Percentiles rank a stretch among this genome's conserved stretches.
These are phyloP conservation scores for Dolichopus griseipennis DNA, from an alignment of 2,888 invertebrate genomes.

Conservation along the genomic window DNA sequence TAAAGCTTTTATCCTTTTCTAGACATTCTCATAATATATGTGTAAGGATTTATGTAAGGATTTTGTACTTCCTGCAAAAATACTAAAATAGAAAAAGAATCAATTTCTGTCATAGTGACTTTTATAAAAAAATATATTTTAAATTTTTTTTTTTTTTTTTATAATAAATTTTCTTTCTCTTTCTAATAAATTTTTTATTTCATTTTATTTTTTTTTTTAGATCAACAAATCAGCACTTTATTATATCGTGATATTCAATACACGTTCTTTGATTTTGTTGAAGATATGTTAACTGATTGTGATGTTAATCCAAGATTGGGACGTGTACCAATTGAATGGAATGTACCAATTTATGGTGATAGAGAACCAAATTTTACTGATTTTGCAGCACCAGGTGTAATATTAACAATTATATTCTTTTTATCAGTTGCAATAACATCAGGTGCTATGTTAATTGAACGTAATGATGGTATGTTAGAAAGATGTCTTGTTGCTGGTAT, in stretches of 20 bases:
- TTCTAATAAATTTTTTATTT: too few species aligned
- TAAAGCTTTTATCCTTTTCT: too few species aligned
- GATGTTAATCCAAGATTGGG: slow-evolving; percentile 54
- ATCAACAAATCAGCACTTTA: slow-evolving; percentile 81
- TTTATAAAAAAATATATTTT: too few species aligned
- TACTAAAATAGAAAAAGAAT: too few species aligned
- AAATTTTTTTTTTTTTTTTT: too few species aligned
- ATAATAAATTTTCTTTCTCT: too few species aligned
- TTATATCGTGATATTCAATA: slow-evolving; percentile 63
- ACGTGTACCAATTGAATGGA: slow-evolving; percentile 49
- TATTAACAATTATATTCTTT: slow-evolving; percentile 86
- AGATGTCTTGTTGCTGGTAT: slow-evolving; percentile 80
- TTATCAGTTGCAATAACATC: slow-evolving; percentile 87
- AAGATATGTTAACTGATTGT: slow-evolving; percentile 54
- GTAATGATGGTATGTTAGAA: slow-evolving; percentile 84
- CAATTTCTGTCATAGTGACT: too few species aligned
- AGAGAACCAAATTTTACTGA: slow-evolving; percentile 78
- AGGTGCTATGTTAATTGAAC: slow-evolving; percentile 77
- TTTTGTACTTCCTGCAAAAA: too few species aligned
- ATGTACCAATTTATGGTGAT: slow-evolving; percentile 66
- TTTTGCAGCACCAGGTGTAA: slow-evolving; percentile 89
- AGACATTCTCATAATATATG: too few species aligned
- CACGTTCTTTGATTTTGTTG: slow-evolving; percentile 64
- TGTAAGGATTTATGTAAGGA: too few species aligned
- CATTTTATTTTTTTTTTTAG: slow-evolving; percentile 45